Conservation (phyloP, 2,888 invertebrate genomes). For the Rhamnusium bicolor region DNA sequence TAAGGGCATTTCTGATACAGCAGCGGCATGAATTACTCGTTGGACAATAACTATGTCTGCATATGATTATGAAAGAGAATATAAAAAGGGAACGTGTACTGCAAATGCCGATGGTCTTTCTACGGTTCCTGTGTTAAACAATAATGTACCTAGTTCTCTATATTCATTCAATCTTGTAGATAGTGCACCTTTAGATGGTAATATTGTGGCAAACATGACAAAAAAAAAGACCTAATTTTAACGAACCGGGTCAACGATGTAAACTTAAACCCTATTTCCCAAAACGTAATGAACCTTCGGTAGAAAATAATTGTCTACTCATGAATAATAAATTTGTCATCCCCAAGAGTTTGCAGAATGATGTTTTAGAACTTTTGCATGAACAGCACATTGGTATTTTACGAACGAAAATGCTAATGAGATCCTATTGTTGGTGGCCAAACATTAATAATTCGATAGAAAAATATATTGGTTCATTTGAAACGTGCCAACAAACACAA, state of each 20-base stretch:
- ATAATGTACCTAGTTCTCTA: neutral
- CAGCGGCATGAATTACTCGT: slow-evolving; percentile 40
- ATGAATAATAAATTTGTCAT: slow-evolving; percentile 44
- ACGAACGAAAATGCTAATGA: slow-evolving; percentile 47
- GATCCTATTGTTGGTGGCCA: slow-evolving; percentile 52
- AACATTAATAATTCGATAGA: slow-evolving; percentile 45
- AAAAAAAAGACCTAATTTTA: no score
- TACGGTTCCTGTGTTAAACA: neutral
- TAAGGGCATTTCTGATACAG: slow-evolving; percentile 34
- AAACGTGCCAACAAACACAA: slow-evolving; percentile 46
- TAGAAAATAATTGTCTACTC: slow-evolving; percentile 46
- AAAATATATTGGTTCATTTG: slow-evolving; percentile 43
- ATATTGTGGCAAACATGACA: slow-evolving; percentile 17
- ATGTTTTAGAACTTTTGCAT: slow-evolving; percentile 46
- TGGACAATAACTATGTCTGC: slow-evolving; percentile 41
- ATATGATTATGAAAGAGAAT: slow-evolving; percentile 38
- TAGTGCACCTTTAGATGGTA: slow-evolving; percentile 5
- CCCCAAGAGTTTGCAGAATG: slow-evolving; percentile 29
- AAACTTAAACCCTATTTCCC: slow-evolving; percentile 41
- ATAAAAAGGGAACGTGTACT: slow-evolving; percentile 29
- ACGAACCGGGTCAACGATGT: no score
- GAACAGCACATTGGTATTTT: slow-evolving; percentile 49
- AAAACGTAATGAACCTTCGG: slow-evolving; percentile 40
- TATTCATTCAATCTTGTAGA: slow-evolving; percentile 16
- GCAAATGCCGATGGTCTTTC: slow-evolving; percentile 30